phyloP scores from a whole-genome alignment of 2,113 vertebrate species.

The Rhinogobius similis region DNA sequence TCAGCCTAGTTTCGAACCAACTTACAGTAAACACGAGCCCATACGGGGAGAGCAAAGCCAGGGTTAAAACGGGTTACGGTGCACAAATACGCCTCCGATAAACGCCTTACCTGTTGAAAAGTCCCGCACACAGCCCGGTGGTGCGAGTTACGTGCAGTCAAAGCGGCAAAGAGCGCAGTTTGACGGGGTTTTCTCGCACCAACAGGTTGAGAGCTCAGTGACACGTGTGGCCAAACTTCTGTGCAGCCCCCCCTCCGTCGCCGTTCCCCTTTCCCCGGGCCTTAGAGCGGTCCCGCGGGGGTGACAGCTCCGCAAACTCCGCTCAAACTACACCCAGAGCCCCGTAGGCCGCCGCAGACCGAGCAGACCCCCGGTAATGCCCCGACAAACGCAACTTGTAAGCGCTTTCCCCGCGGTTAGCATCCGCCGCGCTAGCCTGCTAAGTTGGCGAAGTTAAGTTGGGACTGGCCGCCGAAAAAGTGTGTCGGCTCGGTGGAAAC shows the following conservation, averaged over 20 bases:
- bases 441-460: constrained; percentile 57
- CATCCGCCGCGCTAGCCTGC: constrained; percentile 41
- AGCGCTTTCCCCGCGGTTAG: constrained; percentile 47
- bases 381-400: constrained; percentile 31
- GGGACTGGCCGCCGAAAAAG: constrained; percentile 58
- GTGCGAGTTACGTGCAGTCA: background rate
- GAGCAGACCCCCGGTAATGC: constrained; percentile 25
- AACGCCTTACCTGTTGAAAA: background rate
- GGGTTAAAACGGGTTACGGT: background rate
- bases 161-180: background rate
- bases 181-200: constrained; percentile 20
- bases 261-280: background rate
- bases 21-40: constrained; percentile 63
- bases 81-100: background rate
- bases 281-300: constrained; percentile 14
- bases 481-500: constrained; percentile 52
- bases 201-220: constrained; percentile 70
- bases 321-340: constrained; percentile 34
- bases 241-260: constrained; percentile 13
- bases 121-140: background rate
- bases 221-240: constrained; percentile 75
- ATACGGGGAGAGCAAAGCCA: constrained; percentile 8
- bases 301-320: constrained; percentile 68
- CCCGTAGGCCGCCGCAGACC: constrained; percentile 24
- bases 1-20: constrained; percentile 61